A percentile compares a stretch with the other conserved stretches of the same genome.
Conservation (phyloP, 2,888 invertebrate species). For the Alentia gelatinosa region DNA sequence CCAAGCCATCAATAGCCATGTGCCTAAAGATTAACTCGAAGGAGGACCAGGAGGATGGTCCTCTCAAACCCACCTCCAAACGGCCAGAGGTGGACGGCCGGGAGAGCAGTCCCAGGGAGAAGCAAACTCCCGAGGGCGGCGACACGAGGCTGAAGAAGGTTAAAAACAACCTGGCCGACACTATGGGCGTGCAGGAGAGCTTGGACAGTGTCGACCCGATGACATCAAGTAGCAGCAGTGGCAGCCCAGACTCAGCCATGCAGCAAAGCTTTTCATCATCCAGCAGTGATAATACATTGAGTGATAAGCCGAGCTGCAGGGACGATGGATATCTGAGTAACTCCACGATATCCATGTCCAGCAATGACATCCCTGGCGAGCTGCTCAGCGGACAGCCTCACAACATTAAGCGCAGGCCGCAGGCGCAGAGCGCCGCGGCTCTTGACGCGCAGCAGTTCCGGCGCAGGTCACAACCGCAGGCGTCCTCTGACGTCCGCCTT, state of each 20-base stretch:
- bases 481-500: neutral
- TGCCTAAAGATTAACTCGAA: neutral
- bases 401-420: constrained; percentile 30
- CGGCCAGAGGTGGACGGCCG: constrained; percentile 6
- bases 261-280: constrained; percentile 54
- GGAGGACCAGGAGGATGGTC: neutral
- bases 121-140: neutral
- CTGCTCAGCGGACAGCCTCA: neutral
- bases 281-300: constrained; percentile 4
- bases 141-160: neutral
- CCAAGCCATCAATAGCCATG: constrained; percentile 29
- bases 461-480: neutral
- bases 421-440: neutral
- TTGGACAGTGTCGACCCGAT: constrained; percentile 20
- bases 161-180: neutral
- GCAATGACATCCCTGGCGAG: constrained; percentile 16
- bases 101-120: neutral
- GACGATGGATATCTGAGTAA: constrained; percentile 55
- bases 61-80: neutral
- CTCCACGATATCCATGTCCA: constrained; percentile 48
- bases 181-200: neutral
- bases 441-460: neutral
- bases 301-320: constrained; percentile 9
- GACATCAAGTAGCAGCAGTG: constrained; percentile 17
- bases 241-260: constrained; percentile 56